Evolutionary conservation across 2,888 invertebrate genomes (phyloP).

Genomic region (Scrobipalpa atriplicella): DNA sequence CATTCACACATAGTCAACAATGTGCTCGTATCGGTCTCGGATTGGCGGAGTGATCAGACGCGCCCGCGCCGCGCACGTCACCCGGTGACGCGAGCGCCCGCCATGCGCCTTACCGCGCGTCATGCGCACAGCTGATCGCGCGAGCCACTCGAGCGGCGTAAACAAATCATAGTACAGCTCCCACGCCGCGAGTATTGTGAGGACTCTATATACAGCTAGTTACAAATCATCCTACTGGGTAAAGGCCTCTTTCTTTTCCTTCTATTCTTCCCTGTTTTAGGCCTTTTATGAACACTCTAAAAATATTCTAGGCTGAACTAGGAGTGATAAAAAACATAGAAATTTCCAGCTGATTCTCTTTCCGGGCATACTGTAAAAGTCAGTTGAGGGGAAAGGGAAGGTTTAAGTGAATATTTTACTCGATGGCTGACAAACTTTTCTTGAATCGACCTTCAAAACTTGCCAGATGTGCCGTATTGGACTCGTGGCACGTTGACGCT

Average conservation of each 20-base stretch:
- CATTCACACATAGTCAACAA: too few species aligned
- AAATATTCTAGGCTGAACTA: too few species aligned
- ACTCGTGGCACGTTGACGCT: too few species aligned
- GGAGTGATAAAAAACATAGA: too few species aligned
- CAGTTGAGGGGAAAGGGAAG: too few species aligned
- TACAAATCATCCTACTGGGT: too few species aligned
- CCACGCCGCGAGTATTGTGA: slow-evolving; percentile 47
- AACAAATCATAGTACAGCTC: slow-evolving; percentile 78
- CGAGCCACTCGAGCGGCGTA: slow-evolving; percentile 59
- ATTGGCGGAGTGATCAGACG: slow-evolving; percentile 22
- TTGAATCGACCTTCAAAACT: too few species aligned
- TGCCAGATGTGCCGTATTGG: too few species aligned
- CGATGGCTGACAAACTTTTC: too few species aligned
- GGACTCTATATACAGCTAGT: neutral
- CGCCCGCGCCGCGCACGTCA: slow-evolving; percentile 29
- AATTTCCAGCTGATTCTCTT: too few species aligned
- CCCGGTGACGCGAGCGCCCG: slow-evolving; percentile 33
- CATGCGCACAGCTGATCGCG: slow-evolving; percentile 74
- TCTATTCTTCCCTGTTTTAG: neutral
- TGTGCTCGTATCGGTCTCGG: slow-evolving; percentile 7
- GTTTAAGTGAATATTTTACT: too few species aligned
- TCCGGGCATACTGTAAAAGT: too few species aligned
- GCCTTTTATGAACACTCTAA: slow-evolving; percentile 7
- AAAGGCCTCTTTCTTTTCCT: neutral
- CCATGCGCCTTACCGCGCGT: slow-evolving; percentile 54